Percentiles rank a stretch among this genome's conserved stretches.
Conservation (phyloP, 2,797 vertebrate species). For the Tragopan temminckii region DNA sequence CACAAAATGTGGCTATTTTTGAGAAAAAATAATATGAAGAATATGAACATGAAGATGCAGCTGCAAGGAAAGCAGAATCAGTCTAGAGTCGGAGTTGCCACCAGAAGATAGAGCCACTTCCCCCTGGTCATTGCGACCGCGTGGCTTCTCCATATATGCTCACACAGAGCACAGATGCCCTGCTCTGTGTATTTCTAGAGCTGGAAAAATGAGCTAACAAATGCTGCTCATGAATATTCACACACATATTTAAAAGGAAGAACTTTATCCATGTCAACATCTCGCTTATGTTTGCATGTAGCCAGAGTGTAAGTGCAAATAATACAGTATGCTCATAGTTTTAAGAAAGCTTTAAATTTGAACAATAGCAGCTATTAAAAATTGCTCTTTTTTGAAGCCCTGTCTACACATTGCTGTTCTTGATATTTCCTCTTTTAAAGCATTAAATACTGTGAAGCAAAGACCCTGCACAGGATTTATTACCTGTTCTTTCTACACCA, state of each 20-base stretch:
- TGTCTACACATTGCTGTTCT: background rate
- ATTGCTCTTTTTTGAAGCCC: background rate
- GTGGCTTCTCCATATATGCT: slow-evolving; percentile 2
- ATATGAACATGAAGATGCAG: slow-evolving; percentile 1
- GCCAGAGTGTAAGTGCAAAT: background rate
- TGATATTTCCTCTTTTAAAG: background rate
- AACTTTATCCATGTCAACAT: slow-evolving; percentile 54
- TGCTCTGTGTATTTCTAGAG: background rate
- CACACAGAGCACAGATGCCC: background rate
- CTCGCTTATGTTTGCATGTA: slow-evolving; percentile 53
- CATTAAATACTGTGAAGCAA: background rate
- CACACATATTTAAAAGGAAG: slow-evolving; percentile 55
- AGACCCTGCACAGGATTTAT: background rate
- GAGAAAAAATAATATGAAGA: no score
- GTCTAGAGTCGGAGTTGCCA: background rate
- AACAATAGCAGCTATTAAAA: slow-evolving; percentile 3
- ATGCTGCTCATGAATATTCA: slow-evolving; percentile 71
- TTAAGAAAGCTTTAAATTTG: slow-evolving; percentile 45
- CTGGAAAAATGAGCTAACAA: slow-evolving; percentile 61
- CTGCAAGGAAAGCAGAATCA: background rate
- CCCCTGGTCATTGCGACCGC: background rate
- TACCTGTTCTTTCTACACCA: background rate
- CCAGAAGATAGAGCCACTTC: background rate
- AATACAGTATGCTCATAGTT: background rate
- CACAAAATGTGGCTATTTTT: background rate